These are phyloP conservation scores for Abrostola triplasia DNA, from an alignment of 2,888 invertebrate genomes.

Conservation along the genomic window DNA sequence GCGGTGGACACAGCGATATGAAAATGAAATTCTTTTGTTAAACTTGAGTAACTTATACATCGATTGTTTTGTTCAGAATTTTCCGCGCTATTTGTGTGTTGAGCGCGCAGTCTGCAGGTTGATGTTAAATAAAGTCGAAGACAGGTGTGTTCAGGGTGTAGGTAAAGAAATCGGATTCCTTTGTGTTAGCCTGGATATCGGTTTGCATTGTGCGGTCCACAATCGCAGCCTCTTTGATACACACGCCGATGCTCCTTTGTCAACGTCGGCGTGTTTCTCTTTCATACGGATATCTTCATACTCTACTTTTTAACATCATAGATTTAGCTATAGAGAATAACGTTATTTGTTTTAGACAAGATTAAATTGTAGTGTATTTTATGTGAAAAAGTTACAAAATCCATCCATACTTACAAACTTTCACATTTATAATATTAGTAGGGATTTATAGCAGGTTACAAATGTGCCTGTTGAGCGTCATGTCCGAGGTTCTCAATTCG, in stretches of 20 bases:
- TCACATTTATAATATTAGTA: no score
- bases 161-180: conserved; percentile 46
- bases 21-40: background rate
- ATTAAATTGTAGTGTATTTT: no score
- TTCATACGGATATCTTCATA: conserved; percentile 10
- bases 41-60: conserved; percentile 1
- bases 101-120: conserved; percentile 13
- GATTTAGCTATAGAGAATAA: background rate
- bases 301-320: background rate
- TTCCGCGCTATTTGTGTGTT: background rate
- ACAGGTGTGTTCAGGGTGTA: conserved; percentile 1
- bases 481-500: no score
- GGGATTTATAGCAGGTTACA: background rate
- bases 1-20: background rate
- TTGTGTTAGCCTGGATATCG: conserved; percentile 45
- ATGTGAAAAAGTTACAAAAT: no score
- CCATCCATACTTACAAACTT: no score
- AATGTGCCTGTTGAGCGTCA: no score
- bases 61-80: background rate
- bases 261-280: conserved; percentile 2
- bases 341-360: no score
- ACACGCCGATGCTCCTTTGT: conserved; percentile 25
- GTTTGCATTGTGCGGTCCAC: conserved; percentile 34
- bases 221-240: conserved; percentile 30
- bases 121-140: background rate